These are phyloP conservation scores for Burhinus bistriatus DNA, from an alignment of 2,113 vertebrate genomes.

Conservation along the genomic window DNA sequence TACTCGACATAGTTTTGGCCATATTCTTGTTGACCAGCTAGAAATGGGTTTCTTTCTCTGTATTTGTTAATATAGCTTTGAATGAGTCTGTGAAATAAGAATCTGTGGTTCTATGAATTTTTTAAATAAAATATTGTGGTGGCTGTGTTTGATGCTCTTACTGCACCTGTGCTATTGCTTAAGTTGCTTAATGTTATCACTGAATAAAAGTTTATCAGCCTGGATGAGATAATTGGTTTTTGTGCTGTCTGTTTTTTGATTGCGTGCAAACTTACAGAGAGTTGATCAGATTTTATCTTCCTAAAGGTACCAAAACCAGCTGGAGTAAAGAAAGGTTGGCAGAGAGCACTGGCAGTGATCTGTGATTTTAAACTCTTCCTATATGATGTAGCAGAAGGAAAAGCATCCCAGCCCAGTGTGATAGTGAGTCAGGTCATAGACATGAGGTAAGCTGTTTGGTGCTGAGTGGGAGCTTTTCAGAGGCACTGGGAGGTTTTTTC, in stretches of 20 bases:
- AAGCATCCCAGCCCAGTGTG: slow-evolving; percentile 87
- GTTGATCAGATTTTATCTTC: slow-evolving; percentile 31
- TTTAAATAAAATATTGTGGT: background rate
- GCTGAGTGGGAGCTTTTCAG: background rate
- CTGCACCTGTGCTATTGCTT: background rate
- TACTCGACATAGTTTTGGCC: background rate
- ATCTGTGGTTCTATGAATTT: background rate
- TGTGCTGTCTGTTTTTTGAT: background rate
- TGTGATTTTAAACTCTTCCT: slow-evolving; percentile 98
- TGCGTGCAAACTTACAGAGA: background rate
- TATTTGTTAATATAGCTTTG: background rate
- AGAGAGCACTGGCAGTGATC: slow-evolving; percentile 90
- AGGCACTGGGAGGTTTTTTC: background rate
- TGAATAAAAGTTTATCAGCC: background rate
- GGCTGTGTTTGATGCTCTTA: background rate
- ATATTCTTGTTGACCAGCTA: background rate
- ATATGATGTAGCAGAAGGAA: slow-evolving; percentile 93
- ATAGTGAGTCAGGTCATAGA: slow-evolving; percentile 95
- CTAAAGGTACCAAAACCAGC: slow-evolving; percentile 93
- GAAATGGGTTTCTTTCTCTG: background rate
- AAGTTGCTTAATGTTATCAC: background rate
- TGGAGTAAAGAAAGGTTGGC: slow-evolving; percentile 98
- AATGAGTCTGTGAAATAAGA: background rate
- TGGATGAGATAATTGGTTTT: background rate
- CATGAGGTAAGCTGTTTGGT: slow-evolving; percentile 85